Evolutionary conservation across 2,797 vertebrate genomes (phyloP).

Genomic region (Eutrigla gurnardus): DNA sequence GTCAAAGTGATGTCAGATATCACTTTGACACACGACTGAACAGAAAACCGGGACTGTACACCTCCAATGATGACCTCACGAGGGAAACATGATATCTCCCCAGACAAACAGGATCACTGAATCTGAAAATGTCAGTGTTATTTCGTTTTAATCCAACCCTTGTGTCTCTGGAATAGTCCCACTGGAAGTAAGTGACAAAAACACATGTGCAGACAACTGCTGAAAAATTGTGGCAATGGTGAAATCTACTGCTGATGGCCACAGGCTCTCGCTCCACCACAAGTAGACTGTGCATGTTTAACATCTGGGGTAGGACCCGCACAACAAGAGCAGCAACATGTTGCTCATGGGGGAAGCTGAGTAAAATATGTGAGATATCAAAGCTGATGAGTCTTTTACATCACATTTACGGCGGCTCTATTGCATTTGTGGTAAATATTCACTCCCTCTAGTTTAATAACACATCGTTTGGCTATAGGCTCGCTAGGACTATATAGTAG

Average conservation of each 20-base stretch:
- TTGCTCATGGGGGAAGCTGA: neutral
- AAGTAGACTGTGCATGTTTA: constrained; percentile 11
- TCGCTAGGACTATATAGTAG: neutral
- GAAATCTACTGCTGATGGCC: constrained; percentile 13
- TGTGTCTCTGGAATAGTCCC: constrained; percentile 30
- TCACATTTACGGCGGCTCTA: constrained; percentile 1
- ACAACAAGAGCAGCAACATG: constrained; percentile 1
- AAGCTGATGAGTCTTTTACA: neutral
- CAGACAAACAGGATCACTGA: constrained; percentile 27
- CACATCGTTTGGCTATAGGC: neutral
- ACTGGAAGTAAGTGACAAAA: constrained; percentile 28
- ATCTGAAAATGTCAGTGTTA: constrained; percentile 31
- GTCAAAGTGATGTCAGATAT: constrained; percentile 18
- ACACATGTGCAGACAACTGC: constrained; percentile 22
- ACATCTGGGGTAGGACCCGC: neutral
- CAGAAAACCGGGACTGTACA: neutral
- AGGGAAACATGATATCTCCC: constrained; percentile 21
- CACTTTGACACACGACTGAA: constrained; percentile 22
- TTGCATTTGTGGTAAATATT: neutral
- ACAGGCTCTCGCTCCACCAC: constrained; percentile 15
- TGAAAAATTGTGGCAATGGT: neutral
- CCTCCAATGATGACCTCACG: neutral
- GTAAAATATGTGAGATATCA: neutral
- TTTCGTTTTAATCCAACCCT: constrained; percentile 33
- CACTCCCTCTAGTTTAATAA: neutral